These are phyloP conservation scores for Allophyes oxyacanthae DNA, from an alignment of 2,888 invertebrate species.

Conservation along the genomic window DNA sequence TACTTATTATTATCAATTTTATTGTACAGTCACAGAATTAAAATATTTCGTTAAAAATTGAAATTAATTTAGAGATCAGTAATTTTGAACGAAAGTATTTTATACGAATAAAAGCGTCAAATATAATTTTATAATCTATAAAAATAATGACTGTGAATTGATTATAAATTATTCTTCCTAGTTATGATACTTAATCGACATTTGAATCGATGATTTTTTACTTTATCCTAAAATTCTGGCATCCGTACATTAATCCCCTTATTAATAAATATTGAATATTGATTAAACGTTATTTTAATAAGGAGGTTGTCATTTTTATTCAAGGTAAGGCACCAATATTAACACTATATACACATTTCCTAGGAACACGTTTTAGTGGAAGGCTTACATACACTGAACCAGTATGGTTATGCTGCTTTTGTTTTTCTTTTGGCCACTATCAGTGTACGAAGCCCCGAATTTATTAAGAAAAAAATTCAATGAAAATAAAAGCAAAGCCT, in stretches of 20 bases:
- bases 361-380: slow-evolving; percentile 37
- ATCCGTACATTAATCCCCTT: too few relatives aligned
- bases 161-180: not conserved
- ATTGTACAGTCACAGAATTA: not conserved
- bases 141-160: slow-evolving; percentile 2
- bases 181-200: not conserved
- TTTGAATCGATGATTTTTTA: not conserved
- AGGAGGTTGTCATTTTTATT: slow-evolving; percentile 13
- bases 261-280: too few relatives aligned
- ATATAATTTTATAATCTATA: not conserved
- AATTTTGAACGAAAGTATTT: slow-evolving; percentile 15
- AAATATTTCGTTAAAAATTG: slow-evolving; percentile 1
- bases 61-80: slow-evolving; percentile 36
- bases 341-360: slow-evolving; percentile 35
- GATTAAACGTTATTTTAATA: too few relatives aligned
- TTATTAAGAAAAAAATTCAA: too few relatives aligned
- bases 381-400: not conserved
- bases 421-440: too few relatives aligned
- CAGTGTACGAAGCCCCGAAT: too few relatives aligned
- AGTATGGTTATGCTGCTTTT: too few relatives aligned
- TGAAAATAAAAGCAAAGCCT: too few relatives aligned
- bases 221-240: too few relatives aligned
- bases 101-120: slow-evolving; percentile 7
- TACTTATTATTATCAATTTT: not conserved
- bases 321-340: slow-evolving; percentile 30